Base-by-base conservation (phyloP, 2,113 vertebrate species). In the Pica pica region DNA sequence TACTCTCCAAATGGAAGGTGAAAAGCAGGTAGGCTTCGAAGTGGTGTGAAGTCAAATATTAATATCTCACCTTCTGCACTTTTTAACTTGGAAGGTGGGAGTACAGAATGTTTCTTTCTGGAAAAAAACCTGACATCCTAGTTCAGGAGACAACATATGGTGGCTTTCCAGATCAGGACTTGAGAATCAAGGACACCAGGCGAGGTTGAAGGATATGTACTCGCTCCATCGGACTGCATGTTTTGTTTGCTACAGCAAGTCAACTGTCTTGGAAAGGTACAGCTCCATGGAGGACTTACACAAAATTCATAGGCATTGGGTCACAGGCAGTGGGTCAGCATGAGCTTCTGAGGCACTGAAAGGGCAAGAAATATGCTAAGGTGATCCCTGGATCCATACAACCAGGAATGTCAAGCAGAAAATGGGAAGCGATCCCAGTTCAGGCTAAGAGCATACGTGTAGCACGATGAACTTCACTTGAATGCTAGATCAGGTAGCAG, bases 361-460 rank as follows among this genome's bases (percentile, higher is more conserved):
- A 10, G 42, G 49, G 42, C 41, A 90, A 83, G 33, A 84, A 65
- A 63, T 39, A 59, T 4, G 15, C 27, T 37, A 39, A 90, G 35
- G 50, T 2, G 1, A 41, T 60, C 35, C 35, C 31, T 70, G 61
- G 37, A 91, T 65, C 42, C 56, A 47, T 55, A 47, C 23, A 78
- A n/a, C 47, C 42, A 50, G 37, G n/a, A 87, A 61, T 1, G 2
- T 52, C 31, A 82, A 68, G 35, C 10, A 87, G 44, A 78, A 95
- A 71, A 44, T 15, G 37, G 22, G 44, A 91, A 56, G 46, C 2
- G 2, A 76, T 84, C 28, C 30, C 2, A 4, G 5, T 46, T 77
- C 30, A 42, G 16, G 9, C 55, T 70, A 39, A 88, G 50, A 86
- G 15, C 37, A 11, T 1, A 0, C 1, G 5, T 1, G 0, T 24